Percentiles rank a stretch among this genome's conserved stretches.
Evolutionary conservation across 1,140 invertebrate genomes (phyloP).

Genomic region (Monomorium pharaonis): DNA sequence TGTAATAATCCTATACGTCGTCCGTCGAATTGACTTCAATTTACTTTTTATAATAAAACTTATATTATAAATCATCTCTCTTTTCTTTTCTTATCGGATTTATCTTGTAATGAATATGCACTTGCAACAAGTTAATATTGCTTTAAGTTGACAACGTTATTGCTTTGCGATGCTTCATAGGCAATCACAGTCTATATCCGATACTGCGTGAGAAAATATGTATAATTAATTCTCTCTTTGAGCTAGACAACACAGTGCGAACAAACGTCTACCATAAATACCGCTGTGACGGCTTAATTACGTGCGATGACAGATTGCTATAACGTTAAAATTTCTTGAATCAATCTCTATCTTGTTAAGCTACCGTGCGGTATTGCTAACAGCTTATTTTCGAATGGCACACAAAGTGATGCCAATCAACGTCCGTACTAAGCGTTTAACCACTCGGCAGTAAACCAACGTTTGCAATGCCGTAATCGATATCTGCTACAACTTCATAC

Average conservation of each 20-base stretch:
- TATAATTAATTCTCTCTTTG: constrained; percentile 31
- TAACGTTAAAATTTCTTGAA: constrained; percentile 17
- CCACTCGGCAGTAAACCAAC: background rate
- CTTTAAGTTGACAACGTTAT: background rate
- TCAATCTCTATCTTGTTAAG: constrained; percentile 13
- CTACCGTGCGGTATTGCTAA: background rate
- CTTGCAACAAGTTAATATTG: background rate
- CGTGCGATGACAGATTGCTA: constrained; percentile 21
- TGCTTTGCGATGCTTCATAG: background rate
- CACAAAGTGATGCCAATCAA: constrained; percentile 8
- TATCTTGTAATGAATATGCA: background rate
- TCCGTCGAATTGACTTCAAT: background rate
- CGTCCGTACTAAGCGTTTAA: background rate
- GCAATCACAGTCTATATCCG: background rate
- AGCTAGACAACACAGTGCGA: constrained; percentile 13
- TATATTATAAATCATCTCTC: background rate
- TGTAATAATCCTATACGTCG: background rate
- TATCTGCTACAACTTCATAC: background rate
- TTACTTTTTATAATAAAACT: background rate
- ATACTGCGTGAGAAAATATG: background rate
- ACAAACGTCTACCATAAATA: constrained; percentile 12
- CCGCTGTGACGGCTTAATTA: constrained; percentile 40
- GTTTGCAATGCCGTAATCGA: background rate
- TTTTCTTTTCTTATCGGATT: background rate
- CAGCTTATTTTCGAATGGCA: background rate